Conservation (phyloP, 2,797 vertebrate genomes). For the Pyrocephalus nanus region DNA sequence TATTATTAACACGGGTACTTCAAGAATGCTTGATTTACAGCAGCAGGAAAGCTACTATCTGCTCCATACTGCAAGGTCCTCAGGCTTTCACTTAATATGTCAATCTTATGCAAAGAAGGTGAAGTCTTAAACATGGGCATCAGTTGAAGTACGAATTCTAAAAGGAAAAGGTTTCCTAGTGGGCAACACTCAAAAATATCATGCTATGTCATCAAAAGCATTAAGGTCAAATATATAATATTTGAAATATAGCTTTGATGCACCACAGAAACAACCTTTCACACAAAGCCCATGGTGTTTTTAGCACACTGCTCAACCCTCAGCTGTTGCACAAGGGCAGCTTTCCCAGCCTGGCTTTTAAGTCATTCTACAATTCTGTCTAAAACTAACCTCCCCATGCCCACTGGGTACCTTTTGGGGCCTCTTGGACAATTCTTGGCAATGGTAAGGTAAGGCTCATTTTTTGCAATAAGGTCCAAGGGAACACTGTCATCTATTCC, state of each 20-base stretch:
- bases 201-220: background rate
- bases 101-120: slow-evolving; percentile 4
- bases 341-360: background rate
- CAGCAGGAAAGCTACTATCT: slow-evolving; percentile 30
- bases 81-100: slow-evolving; percentile 6
- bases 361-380: background rate
- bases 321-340: background rate
- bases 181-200: background rate
- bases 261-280: background rate
- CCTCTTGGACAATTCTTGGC: background rate
- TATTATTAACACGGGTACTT: slow-evolving; percentile 41
- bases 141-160: background rate
- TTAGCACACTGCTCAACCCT: background rate
- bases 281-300: background rate
- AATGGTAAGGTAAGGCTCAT: background rate
- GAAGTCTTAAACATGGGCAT: background rate
- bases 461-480: background rate
- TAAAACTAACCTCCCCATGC: background rate
- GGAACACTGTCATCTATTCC: background rate
- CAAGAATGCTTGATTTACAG: slow-evolving; percentile 35
- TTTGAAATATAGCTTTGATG: background rate
- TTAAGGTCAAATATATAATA: background rate
- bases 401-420: background rate
- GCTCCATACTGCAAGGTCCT: background rate
- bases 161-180: background rate